Percentiles rank a stretch among this genome's conserved stretches.
phyloP scores from a whole-genome alignment of 53 echinoderm and acorn worm genomes.

The Antedon mediterranea region DNA sequence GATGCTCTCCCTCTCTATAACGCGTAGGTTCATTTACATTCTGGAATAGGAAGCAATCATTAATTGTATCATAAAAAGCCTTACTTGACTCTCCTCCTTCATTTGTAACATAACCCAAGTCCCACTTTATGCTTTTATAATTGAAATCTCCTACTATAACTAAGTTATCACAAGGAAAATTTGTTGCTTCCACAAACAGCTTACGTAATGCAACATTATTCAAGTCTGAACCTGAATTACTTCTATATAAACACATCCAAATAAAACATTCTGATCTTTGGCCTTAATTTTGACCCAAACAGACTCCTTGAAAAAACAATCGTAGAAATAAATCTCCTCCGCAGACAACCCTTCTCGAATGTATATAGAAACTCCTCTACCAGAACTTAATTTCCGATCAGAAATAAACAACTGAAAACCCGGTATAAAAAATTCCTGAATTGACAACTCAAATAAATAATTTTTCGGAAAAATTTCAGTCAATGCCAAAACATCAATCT shows the following conservation, averaged over 20 bases:
- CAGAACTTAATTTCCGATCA: background rate
- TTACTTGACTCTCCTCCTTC: background rate
- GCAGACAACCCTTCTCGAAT: background rate
- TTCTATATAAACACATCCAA: no score
- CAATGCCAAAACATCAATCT: no score
- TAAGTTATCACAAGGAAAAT: background rate
- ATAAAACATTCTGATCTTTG: background rate
- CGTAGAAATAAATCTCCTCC: background rate
- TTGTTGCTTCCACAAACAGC: no score
- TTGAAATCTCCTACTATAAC: background rate
- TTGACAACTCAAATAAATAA: no score
- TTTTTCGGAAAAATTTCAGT: no score
- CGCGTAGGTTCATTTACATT: background rate
- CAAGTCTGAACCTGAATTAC: no score
- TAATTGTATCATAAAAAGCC: background rate
- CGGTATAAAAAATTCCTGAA: no score
- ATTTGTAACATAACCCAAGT: background rate
- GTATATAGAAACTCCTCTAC: background rate
- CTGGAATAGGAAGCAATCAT: background rate
- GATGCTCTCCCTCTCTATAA: background rate
- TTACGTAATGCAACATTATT: no score
- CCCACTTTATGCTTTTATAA: background rate
- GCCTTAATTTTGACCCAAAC: background rate
- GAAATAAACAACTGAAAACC: no score
- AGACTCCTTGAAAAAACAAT: background rate